Conservation (phyloP, 2,888 invertebrate genomes). For the Meliscaeva auricollis region DNA sequence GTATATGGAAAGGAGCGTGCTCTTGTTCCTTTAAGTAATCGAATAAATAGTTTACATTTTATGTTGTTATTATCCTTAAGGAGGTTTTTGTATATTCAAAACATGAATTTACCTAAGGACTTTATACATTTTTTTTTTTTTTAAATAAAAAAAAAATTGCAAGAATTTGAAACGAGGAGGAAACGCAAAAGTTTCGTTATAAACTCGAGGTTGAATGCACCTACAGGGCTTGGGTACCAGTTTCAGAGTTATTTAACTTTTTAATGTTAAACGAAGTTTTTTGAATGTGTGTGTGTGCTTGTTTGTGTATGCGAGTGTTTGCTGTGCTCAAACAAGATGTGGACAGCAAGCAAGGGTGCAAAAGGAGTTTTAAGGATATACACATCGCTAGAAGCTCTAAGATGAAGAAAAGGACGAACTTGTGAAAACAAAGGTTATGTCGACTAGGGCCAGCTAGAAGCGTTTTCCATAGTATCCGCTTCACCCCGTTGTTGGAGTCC, state of each 20-base stretch:
- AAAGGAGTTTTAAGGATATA: neutral
- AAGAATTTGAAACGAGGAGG: slow-evolving; percentile 32
- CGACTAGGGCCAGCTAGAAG: slow-evolving; percentile 4
- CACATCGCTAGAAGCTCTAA: neutral
- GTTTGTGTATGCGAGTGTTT: neutral
- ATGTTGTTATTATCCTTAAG: slow-evolving; percentile 59
- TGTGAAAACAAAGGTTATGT: slow-evolving; percentile 42
- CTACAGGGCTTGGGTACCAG: slow-evolving; percentile 41
- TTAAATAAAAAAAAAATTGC: slow-evolving; percentile 2
- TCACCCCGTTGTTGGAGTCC: neutral
- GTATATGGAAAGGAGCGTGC: neutral
- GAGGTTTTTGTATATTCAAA: slow-evolving; percentile 59
- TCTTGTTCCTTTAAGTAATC: slow-evolving; percentile 61
- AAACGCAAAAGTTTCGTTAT: slow-evolving; percentile 57
- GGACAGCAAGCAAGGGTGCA: neutral
- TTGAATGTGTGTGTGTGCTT: slow-evolving; percentile 4
- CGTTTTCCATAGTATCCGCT: neutral
- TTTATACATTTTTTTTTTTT: too few species aligned
- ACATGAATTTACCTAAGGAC: slow-evolving; percentile 58
- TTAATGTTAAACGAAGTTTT: slow-evolving; percentile 47
- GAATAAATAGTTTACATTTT: slow-evolving; percentile 73
- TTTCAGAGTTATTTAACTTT: slow-evolving; percentile 64
- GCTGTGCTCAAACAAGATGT: slow-evolving; percentile 15
- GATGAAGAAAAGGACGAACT: slow-evolving; percentile 34
- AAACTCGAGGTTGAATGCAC: slow-evolving; percentile 46